Evolutionary conservation across 2,113 vertebrate species (phyloP), one percentile per base, ranked within the genome.

Genomic region (Petroica traversi): DNA sequence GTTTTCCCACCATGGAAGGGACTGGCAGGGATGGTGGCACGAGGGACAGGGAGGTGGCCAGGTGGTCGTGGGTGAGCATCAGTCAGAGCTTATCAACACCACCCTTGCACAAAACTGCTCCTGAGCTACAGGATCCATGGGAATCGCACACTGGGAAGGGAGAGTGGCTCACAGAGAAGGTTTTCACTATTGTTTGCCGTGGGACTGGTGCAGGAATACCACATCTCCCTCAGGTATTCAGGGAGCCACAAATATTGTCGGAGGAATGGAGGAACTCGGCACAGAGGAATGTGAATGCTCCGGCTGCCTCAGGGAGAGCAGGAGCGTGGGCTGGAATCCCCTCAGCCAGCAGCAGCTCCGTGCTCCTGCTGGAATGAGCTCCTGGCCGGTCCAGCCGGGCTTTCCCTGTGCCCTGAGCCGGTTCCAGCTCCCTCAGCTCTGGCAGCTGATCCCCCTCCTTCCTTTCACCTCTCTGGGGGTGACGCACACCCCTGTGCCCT

Each of bases 161-260:
- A 76, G 54, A 43, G 48, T 6, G 0, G 51, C 64, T 93, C 72
- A 93, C 94, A 93, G 89, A 95, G 94, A 52, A 80, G 46, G 89
- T 95, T 95, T 92, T 95, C 94, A 91, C 71, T 79, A 33, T 75
- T 90, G 89, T 95, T 85, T 73, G 86, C 54, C 2, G 1, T 14
- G 58, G 24, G 88, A 52, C 79, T 57, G 79, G 51, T 57, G 41
- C 68, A 73, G 94, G 68, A 92, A 92, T 73, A 90, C 89, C 93
- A 57, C 89, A 86, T 83, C 74, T 95, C 93, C 83, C 83, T 34
- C 91, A 19, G 79, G 83, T 63, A 82, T 88, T 85, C 36, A 10
- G 43, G 82, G 94, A 95, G 67, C 71, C 75, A 23, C 93, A 58
- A 78, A 80, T 57, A 33, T 68, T 61, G 13, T 19, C 69, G 41